Evolutionary conservation across 2,113 vertebrate species (phyloP).

Genomic region (Poecilia latipinna): DNA sequence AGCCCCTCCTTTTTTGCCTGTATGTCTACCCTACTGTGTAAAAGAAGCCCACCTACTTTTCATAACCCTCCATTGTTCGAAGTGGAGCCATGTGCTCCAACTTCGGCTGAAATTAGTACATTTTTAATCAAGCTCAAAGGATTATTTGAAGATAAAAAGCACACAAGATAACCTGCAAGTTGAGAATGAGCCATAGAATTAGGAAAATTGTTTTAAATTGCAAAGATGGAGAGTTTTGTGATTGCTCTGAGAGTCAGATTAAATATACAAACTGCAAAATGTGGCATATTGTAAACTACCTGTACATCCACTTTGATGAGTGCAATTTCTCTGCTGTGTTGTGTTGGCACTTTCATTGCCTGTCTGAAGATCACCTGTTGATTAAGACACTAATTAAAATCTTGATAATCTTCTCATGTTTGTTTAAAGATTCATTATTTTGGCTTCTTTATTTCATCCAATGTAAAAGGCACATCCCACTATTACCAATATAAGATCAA

Average conservation of each 20-base stretch:
- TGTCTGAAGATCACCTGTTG: conserved; percentile 16
- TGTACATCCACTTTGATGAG: conserved; percentile 10
- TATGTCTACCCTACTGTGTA: not conserved
- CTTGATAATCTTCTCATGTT: not conserved
- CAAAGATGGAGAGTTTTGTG: not conserved
- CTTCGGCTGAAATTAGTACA: too few relatives aligned
- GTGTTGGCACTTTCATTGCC: conserved; percentile 1
- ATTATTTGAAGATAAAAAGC: not conserved
- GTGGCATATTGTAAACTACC: conserved; percentile 7
- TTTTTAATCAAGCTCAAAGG: not conserved
- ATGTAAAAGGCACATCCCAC: too few relatives aligned
- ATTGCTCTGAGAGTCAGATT: not conserved
- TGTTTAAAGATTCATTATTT: not conserved
- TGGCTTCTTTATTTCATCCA: not conserved
- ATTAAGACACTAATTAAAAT: conserved; percentile 17
- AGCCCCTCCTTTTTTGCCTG: not conserved
- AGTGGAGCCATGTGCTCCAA: not conserved
- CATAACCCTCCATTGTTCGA: not conserved
- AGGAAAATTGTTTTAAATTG: not conserved
- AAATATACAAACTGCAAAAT: not conserved
- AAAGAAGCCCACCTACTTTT: not conserved
- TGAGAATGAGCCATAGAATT: not conserved
- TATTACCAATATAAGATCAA: too few relatives aligned
- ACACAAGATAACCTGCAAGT: not conserved
- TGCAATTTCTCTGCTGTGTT: conserved; percentile 4